phyloP scores from a whole-genome alignment of 1,140 invertebrate species.

The Anastrepha obliqua region DNA sequence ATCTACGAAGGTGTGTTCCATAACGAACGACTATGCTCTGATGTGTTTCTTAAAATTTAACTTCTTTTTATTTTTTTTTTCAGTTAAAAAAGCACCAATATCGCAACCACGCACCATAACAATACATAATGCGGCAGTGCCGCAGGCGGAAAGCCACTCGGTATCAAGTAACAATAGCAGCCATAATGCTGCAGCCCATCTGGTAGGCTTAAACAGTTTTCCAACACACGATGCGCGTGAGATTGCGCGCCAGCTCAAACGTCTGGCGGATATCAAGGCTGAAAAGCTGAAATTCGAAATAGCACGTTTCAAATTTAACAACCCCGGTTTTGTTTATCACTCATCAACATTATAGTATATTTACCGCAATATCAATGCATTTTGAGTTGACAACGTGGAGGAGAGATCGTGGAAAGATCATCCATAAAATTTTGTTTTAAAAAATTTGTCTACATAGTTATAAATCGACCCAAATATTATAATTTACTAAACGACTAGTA shows the following conservation, averaged over 20 bases:
- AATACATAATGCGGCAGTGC: slow-evolving; percentile 53
- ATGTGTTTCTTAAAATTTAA: neutral
- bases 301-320: slow-evolving; percentile 72
- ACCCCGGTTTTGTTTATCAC: slow-evolving; percentile 67
- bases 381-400: neutral
- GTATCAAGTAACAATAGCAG: slow-evolving; percentile 43
- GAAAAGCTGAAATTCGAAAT: slow-evolving; percentile 72
- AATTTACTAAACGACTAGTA: slow-evolving; percentile 14
- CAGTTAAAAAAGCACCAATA: slow-evolving; percentile 67
- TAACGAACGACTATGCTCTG: neutral
- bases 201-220: slow-evolving; percentile 25
- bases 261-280: slow-evolving; percentile 70
- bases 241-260: slow-evolving; percentile 69
- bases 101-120: slow-evolving; percentile 59
- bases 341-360: slow-evolving; percentile 55
- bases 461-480: slow-evolving; percentile 33
- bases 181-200: slow-evolving; percentile 35
- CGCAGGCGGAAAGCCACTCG: slow-evolving; percentile 56
- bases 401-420: neutral
- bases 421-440: slow-evolving; percentile 36
- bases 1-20: slow-evolving; percentile 67
- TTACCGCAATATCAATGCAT: neutral
- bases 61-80: slow-evolving; percentile 50
- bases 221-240: slow-evolving; percentile 66
- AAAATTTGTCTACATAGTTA: slow-evolving; percentile 37